Conservation (phyloP, 2,888 invertebrate species). For the Theretra japonica region DNA sequence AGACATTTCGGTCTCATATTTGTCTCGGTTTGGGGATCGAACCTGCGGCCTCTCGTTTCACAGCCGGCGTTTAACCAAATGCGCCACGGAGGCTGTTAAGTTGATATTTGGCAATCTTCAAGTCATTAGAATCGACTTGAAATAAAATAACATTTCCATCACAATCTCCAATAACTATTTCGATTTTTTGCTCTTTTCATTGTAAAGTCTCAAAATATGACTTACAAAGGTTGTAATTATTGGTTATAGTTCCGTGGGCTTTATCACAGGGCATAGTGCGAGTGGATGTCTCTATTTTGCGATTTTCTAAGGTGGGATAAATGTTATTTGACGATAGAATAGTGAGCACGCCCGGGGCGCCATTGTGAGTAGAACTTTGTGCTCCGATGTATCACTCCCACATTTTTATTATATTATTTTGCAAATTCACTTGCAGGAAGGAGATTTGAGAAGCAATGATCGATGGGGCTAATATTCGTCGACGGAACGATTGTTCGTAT, state of each 20-base stretch:
- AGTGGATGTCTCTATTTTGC: conserved; percentile 81
- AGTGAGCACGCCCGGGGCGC: conserved; percentile 79
- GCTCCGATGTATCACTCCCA: conserved; percentile 79
- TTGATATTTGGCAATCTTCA: neutral
- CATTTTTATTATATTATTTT: conserved; percentile 72
- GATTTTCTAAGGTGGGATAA: conserved; percentile 84
- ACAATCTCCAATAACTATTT: neutral
- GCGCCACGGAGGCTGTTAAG: no score
- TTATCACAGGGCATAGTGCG: conserved; percentile 71
- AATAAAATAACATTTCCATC: conserved; percentile 6
- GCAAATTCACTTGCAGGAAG: conserved; percentile 73
- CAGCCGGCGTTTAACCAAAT: no score
- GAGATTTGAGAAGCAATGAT: conserved; percentile 67
- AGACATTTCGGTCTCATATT: no score
- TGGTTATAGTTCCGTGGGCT: conserved; percentile 73
- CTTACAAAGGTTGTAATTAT: conserved; percentile 82
- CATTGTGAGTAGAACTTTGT: conserved; percentile 66
- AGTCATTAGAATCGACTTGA: neutral
- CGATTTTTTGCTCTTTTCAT: conserved; percentile 41
- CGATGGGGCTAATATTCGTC: conserved; percentile 64
- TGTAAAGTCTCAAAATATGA: conserved; percentile 68
- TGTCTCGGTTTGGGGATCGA: no score
- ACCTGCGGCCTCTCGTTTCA: no score
- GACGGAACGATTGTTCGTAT: conserved; percentile 54
- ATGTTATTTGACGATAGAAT: conserved; percentile 83